Conservation (phyloP, 2,888 invertebrate genomes). For the Agrotis exclamationis region DNA sequence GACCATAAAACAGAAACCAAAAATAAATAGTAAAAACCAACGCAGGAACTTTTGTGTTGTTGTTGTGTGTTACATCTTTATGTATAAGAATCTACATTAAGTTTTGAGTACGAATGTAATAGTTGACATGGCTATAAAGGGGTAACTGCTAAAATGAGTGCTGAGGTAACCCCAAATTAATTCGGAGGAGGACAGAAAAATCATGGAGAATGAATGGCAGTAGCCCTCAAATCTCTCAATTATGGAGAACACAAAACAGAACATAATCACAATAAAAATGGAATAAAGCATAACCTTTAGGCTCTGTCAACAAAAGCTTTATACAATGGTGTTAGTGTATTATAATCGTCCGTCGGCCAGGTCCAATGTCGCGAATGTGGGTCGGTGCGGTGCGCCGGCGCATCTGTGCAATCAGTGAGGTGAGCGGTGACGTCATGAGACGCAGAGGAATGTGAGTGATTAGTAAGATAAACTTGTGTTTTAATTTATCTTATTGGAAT, state of each 20-base stretch:
- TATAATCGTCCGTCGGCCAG: constrained; percentile 45
- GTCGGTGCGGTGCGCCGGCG: constrained; percentile 55
- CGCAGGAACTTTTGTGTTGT: too few species aligned
- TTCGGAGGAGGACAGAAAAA: not conserved
- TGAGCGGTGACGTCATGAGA: constrained; percentile 58
- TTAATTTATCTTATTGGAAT: constrained; percentile 10
- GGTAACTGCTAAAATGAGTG: not conserved
- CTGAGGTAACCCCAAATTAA: not conserved
- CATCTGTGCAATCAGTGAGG: constrained; percentile 69
- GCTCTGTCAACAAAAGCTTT: constrained; percentile 27
- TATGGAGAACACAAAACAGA: too few species aligned
- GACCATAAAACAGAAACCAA: not conserved
- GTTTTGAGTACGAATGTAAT: not conserved
- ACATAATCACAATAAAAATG: not conserved
- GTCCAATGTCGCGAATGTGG: constrained; percentile 67
- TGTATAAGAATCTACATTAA: not conserved
- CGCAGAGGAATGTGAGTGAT: constrained; percentile 40
- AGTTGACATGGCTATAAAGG: not conserved
- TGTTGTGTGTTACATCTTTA: too few species aligned
- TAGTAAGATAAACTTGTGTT: constrained; percentile 25
- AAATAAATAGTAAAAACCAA: too few species aligned
- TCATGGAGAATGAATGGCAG: too few species aligned
- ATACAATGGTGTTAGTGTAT: constrained; percentile 33
- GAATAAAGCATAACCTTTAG: constrained; percentile 28
- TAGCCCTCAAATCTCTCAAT: too few species aligned